These are phyloP conservation scores for Lanius ludovicianus DNA, from an alignment of 2,113 vertebrate genomes.

Conservation along the genomic window DNA sequence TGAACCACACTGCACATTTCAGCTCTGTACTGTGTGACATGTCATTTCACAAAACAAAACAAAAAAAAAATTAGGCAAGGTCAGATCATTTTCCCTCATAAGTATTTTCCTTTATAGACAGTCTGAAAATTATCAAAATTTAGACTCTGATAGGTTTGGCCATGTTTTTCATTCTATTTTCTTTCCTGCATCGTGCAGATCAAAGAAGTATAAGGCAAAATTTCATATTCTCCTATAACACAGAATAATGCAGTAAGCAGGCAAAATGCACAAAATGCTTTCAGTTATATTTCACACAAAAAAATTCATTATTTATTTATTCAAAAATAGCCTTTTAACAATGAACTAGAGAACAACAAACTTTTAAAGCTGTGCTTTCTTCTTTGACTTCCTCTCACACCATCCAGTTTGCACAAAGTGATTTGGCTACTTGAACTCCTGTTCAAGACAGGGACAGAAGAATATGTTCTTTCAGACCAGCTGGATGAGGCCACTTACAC, in stretches of 20 bases:
- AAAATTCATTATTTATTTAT: not conserved
- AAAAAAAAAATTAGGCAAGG: not conserved
- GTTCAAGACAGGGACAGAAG: not conserved
- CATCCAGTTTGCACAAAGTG: not conserved
- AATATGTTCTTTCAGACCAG: not conserved
- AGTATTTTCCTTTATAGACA: not conserved
- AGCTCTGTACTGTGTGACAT: not conserved
- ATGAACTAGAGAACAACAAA: not conserved
- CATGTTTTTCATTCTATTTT: not conserved
- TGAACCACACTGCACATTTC: not conserved
- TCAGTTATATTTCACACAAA: not conserved
- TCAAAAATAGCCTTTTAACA: not conserved
- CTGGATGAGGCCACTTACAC: not conserved
- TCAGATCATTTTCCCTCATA: not conserved
- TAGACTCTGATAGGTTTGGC: not conserved
- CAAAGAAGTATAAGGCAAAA: not conserved
- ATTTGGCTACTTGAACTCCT: not conserved
- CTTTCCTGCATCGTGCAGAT: not conserved
- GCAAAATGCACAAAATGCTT: not conserved
- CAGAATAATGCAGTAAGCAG: not conserved
- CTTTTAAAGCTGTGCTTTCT: not conserved
- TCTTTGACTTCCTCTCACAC: not conserved
- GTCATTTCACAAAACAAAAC: not conserved
- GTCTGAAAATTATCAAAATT: not conserved
- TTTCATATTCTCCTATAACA: not conserved